Evolutionary conservation across 2,797 vertebrate genomes (phyloP), one percentile per base, ranked within the genome.

Genomic region (Trematomus bernacchii): DNA sequence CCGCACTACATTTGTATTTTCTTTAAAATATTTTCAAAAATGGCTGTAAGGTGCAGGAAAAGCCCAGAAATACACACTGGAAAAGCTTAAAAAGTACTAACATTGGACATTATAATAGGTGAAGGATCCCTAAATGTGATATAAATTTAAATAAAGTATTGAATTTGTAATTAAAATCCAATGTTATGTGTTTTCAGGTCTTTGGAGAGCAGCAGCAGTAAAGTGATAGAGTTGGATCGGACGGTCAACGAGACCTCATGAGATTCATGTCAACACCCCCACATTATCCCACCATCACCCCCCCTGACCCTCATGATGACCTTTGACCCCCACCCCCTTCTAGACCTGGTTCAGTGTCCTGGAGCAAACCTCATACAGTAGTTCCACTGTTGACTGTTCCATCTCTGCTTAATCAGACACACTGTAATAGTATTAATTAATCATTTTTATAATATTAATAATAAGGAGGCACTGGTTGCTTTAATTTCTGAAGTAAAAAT

Each of bases 221-320:
- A 98, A 92, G 95, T 98, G 55, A 93, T 99, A 69, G 95, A 97
- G 88, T 93, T 99, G 89, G 97, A 99, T 57, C 95, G 95, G 85
- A 96, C 94, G 81, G 96, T 97, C 87, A 99, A 99, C 47, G 95
- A 98, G 90, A 98, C 97, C 27, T 98, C 96, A 83, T 99, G 95
- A 97, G 93, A 82, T 27, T 12, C 53, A 73, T 8, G 15, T 47
- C 54, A 8, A 4, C 57, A 52, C 51, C 65, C 66, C 55, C 73
- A 53, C 57, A 13, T 37, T 37, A 66, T 71, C 48, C 27, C 16
- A 84, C 66, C 50, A 51, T n/a, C 2, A 70, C 43, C 71, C 48
- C 27, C 23, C 60, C 23, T 82, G 14, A 66, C 71, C 23, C 61
- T 58, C 8, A 7, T 0, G 43, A 50, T 71, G 62, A 87, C 83